A percentile compares a stretch with the other conserved stretches of the same genome.
phyloP scores from a whole-genome alignment of 2,113 vertebrate genomes.

The Mohoua ochrocephala region DNA sequence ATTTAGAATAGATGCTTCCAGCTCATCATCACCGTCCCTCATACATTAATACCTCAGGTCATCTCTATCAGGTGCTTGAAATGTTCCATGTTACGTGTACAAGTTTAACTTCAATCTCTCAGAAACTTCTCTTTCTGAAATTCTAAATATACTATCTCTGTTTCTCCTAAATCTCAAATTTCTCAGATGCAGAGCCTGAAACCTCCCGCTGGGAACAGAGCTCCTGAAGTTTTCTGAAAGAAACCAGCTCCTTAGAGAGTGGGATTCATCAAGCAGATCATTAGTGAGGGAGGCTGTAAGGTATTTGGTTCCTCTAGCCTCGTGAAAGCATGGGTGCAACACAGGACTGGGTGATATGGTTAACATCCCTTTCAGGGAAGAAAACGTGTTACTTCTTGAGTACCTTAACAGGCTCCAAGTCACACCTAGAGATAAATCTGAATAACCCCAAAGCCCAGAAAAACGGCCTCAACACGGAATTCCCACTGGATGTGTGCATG shows the following conservation, averaged over 20 bases:
- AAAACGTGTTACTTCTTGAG: not conserved
- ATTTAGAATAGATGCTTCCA: not conserved
- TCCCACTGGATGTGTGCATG: not conserved
- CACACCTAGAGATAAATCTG: not conserved
- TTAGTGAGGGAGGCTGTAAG: not conserved
- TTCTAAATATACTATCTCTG: not conserved
- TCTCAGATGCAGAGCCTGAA: not conserved
- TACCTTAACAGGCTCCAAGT: not conserved
- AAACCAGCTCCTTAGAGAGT: not conserved
- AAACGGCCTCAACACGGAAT: not conserved
- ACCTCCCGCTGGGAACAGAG: not conserved
- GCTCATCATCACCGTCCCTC: not conserved
- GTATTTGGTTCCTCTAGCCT: not conserved
- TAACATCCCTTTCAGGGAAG: not conserved
- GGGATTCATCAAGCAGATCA: not conserved
- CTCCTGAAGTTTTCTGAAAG: not conserved
- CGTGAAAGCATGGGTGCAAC: not conserved
- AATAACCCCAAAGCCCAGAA: not conserved
- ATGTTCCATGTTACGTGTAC: accelerated
- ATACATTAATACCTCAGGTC: not conserved
- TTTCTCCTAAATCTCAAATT: not conserved
- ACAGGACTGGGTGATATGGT: not conserved
- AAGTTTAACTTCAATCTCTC: not conserved
- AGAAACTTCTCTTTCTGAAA: not conserved
- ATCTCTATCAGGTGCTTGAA: not conserved